A percentile compares a stretch with the other conserved stretches of the same genome.
These are phyloP conservation scores for Trisateles emortualis DNA, from an alignment of 2,888 invertebrate species.

Conservation along the genomic window DNA sequence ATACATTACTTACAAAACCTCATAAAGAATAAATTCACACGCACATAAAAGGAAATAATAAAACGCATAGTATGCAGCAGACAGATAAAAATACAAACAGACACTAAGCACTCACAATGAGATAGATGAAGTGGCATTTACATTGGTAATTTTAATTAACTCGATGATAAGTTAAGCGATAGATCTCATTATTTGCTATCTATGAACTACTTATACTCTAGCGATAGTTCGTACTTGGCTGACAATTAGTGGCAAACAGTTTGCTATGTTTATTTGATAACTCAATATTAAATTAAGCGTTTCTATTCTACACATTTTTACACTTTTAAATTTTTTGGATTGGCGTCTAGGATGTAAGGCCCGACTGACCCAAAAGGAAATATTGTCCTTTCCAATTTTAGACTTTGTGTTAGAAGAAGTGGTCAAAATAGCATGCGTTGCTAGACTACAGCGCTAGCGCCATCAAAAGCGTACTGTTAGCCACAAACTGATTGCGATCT, in stretches of 20 bases:
- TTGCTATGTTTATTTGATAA: neutral
- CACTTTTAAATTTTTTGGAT: no score
- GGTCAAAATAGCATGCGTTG: no score
- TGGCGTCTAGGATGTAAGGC: no score
- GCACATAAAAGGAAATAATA: conserved; percentile 19
- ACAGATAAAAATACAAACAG: conserved; percentile 37
- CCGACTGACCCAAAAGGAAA: no score
- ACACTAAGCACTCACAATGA: conserved; percentile 42
- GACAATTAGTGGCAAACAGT: neutral
- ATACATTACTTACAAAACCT: neutral
- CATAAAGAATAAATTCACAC: conserved; percentile 18
- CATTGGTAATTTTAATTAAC: conserved; percentile 49
- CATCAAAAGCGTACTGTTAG: conserved; percentile 15
- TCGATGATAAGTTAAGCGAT: conserved; percentile 40
- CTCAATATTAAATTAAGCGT: neutral
- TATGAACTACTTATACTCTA: conserved; percentile 44
- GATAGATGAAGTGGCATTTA: conserved; percentile 44
- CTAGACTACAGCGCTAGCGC: no score
- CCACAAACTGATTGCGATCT: conserved; percentile 2
- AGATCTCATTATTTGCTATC: conserved; percentile 39
- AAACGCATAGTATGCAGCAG: conserved; percentile 13
- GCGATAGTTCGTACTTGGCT: neutral
- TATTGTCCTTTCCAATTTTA: no score
- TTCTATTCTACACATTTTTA: no score
- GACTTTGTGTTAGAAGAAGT: no score